phyloP scores from a whole-genome alignment of 1,140 invertebrate genomes.

The Lordiphosa mommai region DNA sequence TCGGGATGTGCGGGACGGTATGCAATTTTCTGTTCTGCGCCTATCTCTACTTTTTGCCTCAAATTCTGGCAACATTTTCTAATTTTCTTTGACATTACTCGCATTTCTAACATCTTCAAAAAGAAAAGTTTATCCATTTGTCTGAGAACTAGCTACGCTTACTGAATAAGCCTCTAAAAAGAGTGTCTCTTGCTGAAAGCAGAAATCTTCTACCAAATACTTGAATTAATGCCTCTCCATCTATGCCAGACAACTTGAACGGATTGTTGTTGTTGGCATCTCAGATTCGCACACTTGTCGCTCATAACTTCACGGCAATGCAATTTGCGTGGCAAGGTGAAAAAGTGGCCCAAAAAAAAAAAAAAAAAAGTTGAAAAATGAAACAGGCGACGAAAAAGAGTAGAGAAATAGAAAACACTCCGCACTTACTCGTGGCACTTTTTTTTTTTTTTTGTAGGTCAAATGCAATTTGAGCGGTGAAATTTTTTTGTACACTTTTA shows the following conservation, averaged over 20 bases:
- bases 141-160: conserved; percentile 1
- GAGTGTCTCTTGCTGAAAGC: conserved; percentile 38
- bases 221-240: neutral
- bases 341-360: conserved; percentile 42
- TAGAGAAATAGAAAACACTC: conserved; percentile 56
- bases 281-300: conserved; percentile 73
- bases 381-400: neutral
- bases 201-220: conserved; percentile 21
- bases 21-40: no score
- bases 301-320: conserved; percentile 69
- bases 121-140: no score
- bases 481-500: conserved; percentile 27
- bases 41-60: no score
- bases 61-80: no score
- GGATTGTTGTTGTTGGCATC: conserved; percentile 8
- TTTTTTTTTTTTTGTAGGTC: conserved; percentile 23
- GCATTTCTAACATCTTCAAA: no score
- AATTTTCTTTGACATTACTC: no score
- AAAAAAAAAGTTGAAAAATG: neutral
- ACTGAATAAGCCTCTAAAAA: conserved; percentile 31
- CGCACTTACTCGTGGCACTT: conserved; percentile 40
- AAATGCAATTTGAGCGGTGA: conserved; percentile 53
- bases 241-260: conserved; percentile 3
- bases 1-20: no score
- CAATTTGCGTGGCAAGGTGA: conserved; percentile 58